These are phyloP conservation scores for Anoplophora glabripennis DNA, from an alignment of 1,140 invertebrate species.

Conservation along the genomic window DNA sequence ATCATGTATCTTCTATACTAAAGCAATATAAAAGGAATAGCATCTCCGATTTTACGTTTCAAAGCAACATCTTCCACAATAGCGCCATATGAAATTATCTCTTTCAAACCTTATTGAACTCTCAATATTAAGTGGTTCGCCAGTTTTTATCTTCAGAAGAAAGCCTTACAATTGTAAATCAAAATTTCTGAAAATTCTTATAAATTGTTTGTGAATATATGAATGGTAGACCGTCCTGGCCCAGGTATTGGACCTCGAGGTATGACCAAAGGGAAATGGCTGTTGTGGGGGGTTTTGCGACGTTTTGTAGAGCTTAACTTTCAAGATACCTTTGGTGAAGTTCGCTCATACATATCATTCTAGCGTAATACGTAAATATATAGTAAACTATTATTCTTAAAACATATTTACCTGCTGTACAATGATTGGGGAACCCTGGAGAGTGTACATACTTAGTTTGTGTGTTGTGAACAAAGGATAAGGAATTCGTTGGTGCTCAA, in stretches of 20 bases:
- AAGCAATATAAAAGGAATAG: not conserved
- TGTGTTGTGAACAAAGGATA: constrained; percentile 25
- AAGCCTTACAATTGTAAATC: too few relatives aligned
- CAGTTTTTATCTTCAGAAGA: too few relatives aligned
- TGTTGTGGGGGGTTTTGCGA: not conserved
- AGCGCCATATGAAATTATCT: too few relatives aligned
- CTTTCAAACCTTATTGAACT: too few relatives aligned
- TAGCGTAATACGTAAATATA: constrained; percentile 33
- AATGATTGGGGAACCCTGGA: constrained; percentile 26
- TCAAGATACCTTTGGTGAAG: constrained; percentile 29
- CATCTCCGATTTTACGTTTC: too few relatives aligned
- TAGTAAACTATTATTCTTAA: constrained; percentile 26
- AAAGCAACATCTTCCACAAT: too few relatives aligned
- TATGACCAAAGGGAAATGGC: not conserved
- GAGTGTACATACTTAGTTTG: constrained; percentile 24
- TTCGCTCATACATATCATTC: constrained; percentile 43
- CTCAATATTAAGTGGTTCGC: too few relatives aligned
- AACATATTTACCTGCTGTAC: constrained; percentile 27
- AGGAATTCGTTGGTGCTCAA: constrained; percentile 39
- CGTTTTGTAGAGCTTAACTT: constrained; percentile 18
- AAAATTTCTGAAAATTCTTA: too few relatives aligned
- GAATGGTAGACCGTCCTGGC: too few relatives aligned
- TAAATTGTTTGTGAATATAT: too few relatives aligned
- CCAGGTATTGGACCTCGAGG: not conserved
- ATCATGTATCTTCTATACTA: not conserved